These are phyloP conservation scores for Nycticryphes semicollaris DNA, from an alignment of 2,113 vertebrate species.

Conservation along the genomic window DNA sequence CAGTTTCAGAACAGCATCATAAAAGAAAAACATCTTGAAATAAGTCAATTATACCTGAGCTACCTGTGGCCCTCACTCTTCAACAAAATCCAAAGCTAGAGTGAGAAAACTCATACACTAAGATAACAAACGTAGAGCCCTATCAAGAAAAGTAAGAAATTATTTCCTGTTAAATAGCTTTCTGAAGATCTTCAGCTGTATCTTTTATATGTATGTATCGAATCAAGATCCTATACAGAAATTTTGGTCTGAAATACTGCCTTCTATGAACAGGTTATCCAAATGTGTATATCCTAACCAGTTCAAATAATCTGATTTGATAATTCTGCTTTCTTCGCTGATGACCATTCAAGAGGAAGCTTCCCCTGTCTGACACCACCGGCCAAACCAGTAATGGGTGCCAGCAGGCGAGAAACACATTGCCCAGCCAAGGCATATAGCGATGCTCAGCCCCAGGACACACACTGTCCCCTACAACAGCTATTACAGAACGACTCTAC, in stretches of 20 bases:
- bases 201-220: background rate
- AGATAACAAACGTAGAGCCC: background rate
- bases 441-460: background rate
- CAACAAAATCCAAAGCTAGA: background rate
- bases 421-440: fast-evolving
- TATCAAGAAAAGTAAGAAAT: background rate
- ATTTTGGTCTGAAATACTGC: background rate
- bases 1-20: background rate
- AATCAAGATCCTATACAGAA: background rate
- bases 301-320: background rate
- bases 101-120: background rate
- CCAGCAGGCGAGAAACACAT: background rate
- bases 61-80: background rate
- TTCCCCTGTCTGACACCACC: background rate
- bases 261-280: fast-evolving
- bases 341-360: background rate
- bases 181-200: background rate
- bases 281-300: fast-evolving
- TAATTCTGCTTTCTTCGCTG: background rate
- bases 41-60: background rate
- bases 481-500: fast-evolving
- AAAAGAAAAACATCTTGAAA: background rate
- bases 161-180: background rate
- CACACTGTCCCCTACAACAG: fast-evolving
- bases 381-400: fast-evolving